Conservation (phyloP, 2,888 invertebrate species). For the Andrena camellia region DNA sequence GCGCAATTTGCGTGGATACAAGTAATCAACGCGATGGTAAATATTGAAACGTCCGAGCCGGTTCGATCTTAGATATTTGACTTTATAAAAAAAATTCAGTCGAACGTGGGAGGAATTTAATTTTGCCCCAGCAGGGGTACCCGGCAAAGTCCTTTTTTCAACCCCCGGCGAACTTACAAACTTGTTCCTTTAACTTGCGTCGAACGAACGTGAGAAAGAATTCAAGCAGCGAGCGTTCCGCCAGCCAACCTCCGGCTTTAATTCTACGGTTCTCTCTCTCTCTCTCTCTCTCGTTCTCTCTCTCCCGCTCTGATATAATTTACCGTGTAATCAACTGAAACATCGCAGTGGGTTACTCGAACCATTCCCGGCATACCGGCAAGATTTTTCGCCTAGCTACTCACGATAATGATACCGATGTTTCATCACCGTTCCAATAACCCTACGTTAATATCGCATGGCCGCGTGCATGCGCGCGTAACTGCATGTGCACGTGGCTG, state of each 20-base stretch:
- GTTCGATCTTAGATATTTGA: conserved; percentile 59
- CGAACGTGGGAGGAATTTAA: conserved; percentile 64
- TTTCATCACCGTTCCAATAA: conserved; percentile 57
- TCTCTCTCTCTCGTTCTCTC: background rate
- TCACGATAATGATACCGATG: conserved; percentile 40
- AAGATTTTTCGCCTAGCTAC: conserved; percentile 41
- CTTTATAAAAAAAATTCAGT: conserved; percentile 47
- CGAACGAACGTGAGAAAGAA: conserved; percentile 71
- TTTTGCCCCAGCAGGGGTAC: conserved; percentile 29
- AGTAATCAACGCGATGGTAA: conserved; percentile 34
- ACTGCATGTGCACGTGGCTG: conserved; percentile 28
- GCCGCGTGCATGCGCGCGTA: conserved; percentile 22
- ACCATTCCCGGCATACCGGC: conserved; percentile 18
- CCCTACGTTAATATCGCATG: conserved; percentile 30
- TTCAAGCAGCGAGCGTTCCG: conserved; percentile 59
- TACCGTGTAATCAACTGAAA: conserved; percentile 63
- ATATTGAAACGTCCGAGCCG: conserved; percentile 54
- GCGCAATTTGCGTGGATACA: background rate
- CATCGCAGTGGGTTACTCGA: conserved; percentile 59
- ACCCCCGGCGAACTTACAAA: conserved; percentile 61
- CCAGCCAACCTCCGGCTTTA: conserved; percentile 50
- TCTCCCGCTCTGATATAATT: conserved; percentile 52
- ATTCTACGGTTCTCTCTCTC: conserved; percentile 43
- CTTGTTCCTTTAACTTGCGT: conserved; percentile 68
- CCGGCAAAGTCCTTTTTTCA: conserved; percentile 21